Conservation (phyloP, 2,113 vertebrate species). For the Rhabdomys dilectus region DNA sequence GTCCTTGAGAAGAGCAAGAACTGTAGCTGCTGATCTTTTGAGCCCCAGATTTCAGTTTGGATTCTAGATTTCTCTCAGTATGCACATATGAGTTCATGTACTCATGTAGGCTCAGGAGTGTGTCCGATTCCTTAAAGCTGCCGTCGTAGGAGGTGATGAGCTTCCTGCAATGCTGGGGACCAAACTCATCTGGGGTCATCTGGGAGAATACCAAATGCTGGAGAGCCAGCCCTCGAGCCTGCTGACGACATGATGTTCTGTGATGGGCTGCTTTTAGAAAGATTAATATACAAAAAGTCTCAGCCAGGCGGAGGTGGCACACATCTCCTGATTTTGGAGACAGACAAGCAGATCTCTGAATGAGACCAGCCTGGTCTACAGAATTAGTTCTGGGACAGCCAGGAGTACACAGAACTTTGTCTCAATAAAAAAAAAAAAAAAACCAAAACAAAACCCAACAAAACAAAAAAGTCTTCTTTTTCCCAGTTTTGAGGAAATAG, state of each 20-base stretch:
- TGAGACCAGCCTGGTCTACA: neutral
- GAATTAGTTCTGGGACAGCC: neutral
- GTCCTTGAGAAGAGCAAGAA: neutral
- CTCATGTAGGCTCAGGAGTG: neutral
- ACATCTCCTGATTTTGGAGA: neutral
- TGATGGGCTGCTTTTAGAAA: neutral
- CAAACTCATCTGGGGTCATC: neutral
- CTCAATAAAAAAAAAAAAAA: neutral
- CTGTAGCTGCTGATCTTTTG: neutral
- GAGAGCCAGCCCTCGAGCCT: neutral
- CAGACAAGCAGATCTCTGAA: neutral
- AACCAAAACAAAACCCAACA: too few relatives aligned
- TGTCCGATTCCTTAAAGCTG: neutral
- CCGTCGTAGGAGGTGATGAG: neutral
- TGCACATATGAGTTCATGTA: too few relatives aligned
- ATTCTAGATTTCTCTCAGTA: neutral
- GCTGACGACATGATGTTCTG: neutral
- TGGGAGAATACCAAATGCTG: neutral
- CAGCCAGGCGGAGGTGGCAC: neutral
- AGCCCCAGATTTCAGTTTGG: neutral
- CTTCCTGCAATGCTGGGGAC: neutral
- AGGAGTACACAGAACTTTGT: neutral
- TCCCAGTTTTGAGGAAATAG: neutral
- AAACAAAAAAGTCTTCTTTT: neutral
- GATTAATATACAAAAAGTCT: neutral